Evolutionary conservation across 2,888 invertebrate genomes (phyloP).

Genomic region (Saturnia japonica): DNA sequence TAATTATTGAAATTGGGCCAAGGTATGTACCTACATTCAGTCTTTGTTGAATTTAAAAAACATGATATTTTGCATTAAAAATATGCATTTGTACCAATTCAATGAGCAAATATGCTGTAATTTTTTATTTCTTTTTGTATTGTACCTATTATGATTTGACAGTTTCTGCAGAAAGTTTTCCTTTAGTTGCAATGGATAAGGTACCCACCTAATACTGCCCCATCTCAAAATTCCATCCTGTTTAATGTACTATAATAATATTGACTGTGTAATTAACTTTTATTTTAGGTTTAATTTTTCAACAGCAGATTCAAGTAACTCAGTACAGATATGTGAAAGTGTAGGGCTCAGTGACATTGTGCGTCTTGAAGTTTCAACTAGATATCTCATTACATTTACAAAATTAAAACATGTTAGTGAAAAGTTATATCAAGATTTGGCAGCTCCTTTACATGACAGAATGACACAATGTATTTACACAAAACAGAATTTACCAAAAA

Average conservation of each 20-base stretch:
- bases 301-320: slow-evolving; percentile 97
- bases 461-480: slow-evolving; percentile 97
- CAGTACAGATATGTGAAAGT: slow-evolving; percentile 95
- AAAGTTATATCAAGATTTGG: slow-evolving; percentile 72
- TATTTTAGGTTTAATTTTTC: slow-evolving; percentile 92
- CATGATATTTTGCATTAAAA: no score
- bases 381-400: slow-evolving; percentile 85
- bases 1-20: slow-evolving; percentile 94
- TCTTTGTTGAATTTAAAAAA: no score
- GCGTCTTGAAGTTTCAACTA: slow-evolving; percentile 90
- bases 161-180: no score
- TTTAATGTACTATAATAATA: no score
- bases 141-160: no score
- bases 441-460: slow-evolving; percentile 89
- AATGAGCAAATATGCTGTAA: no score
- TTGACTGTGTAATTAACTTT: not conserved
- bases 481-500: slow-evolving; percentile 82
- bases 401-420: slow-evolving; percentile 57
- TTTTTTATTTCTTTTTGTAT: no score
- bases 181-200: no score
- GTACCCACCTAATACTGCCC: no score
- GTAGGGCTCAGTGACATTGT: slow-evolving; percentile 88
- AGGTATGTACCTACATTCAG: slow-evolving; percentile 78
- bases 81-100: no score
- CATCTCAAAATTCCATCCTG: no score